A percentile compares a stretch with the other conserved stretches of the same genome.
phyloP scores from a whole-genome alignment of 2,113 vertebrate genomes.

The Rhabdornis inornatus region DNA sequence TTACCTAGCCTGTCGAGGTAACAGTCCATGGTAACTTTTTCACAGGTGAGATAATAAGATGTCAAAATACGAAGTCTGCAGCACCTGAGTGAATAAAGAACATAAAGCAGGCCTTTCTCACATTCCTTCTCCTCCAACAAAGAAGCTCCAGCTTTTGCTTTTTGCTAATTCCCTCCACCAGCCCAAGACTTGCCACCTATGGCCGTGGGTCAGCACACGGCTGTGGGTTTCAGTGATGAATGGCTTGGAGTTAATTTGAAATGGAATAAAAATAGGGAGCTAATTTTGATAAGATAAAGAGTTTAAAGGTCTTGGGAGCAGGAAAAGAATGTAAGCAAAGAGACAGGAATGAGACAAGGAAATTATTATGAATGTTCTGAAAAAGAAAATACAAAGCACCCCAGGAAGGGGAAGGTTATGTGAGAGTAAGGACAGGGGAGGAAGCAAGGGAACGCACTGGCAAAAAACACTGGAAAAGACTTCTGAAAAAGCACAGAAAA shows the following conservation, averaged over 20 bases:
- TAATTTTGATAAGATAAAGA: slow-evolving; percentile 1
- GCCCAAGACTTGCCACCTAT: background rate
- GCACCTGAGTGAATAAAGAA: background rate
- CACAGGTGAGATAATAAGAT: background rate
- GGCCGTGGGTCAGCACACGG: fast-evolving
- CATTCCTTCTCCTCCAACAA: background rate
- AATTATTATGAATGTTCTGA: background rate
- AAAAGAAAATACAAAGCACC: background rate
- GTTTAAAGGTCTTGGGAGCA: background rate
- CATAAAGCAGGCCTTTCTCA: background rate
- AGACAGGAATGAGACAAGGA: background rate
- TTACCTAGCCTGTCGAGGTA: background rate
- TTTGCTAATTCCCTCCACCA: background rate
- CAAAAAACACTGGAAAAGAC: background rate
- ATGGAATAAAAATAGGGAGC: background rate
- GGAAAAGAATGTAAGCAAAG: background rate
- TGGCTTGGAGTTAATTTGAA: background rate
- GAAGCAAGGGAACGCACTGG: background rate
- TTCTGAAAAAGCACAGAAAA: background rate
- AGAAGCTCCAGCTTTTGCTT: background rate
- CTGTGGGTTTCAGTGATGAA: background rate
- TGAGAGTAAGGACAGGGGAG: background rate
- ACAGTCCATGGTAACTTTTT: background rate
- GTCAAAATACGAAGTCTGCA: background rate
- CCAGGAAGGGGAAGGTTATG: background rate